A percentile compares a stretch with the other conserved stretches of the same genome.
Conservation (phyloP, 2,797 vertebrate genomes). For the Rhadinocentrus ornatus region DNA sequence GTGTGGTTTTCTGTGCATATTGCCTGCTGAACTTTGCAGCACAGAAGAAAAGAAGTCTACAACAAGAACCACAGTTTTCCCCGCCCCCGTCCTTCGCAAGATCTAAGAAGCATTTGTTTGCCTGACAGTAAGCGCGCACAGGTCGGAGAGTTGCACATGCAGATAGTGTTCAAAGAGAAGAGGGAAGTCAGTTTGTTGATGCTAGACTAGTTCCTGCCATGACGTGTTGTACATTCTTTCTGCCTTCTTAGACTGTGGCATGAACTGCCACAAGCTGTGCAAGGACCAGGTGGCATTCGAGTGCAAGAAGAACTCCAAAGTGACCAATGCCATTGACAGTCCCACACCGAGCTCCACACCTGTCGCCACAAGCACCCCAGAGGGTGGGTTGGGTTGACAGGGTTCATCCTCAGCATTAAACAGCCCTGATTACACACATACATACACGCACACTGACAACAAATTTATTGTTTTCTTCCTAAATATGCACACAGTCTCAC, state of each 20-base stretch:
- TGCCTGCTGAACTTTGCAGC: constrained; percentile 62
- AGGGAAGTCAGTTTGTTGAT: constrained; percentile 28
- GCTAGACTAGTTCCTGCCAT: constrained; percentile 59
- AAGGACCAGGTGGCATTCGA: constrained; percentile 95
- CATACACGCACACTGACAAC: neutral
- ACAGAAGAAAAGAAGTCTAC: constrained; percentile 44
- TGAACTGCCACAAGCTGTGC: constrained; percentile 97
- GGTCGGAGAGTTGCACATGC: constrained; percentile 58
- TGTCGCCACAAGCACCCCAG: constrained; percentile 76
- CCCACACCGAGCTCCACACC: constrained; percentile 80
- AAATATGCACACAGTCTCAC: constrained; percentile 5
- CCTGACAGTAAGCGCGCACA: constrained; percentile 53
- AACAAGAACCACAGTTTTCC: constrained; percentile 60
- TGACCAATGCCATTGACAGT: constrained; percentile 77
- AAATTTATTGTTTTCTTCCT: neutral
- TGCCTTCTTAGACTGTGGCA: constrained; percentile 87
- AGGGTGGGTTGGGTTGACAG: constrained; percentile 77
- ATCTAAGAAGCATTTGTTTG: constrained; percentile 61
- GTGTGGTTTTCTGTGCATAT: constrained; percentile 70
- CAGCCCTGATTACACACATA: neutral
- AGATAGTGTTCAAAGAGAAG: constrained; percentile 52
- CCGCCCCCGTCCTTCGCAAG: constrained; percentile 57
- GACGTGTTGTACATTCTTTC: constrained; percentile 56
- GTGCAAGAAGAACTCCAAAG: constrained; percentile 88
- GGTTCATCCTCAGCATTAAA: constrained; percentile 8